Evolutionary conservation across 2,888 invertebrate species (phyloP), one percentile per base, ranked within the genome.

Genomic region (Artemia sinica): DNA sequence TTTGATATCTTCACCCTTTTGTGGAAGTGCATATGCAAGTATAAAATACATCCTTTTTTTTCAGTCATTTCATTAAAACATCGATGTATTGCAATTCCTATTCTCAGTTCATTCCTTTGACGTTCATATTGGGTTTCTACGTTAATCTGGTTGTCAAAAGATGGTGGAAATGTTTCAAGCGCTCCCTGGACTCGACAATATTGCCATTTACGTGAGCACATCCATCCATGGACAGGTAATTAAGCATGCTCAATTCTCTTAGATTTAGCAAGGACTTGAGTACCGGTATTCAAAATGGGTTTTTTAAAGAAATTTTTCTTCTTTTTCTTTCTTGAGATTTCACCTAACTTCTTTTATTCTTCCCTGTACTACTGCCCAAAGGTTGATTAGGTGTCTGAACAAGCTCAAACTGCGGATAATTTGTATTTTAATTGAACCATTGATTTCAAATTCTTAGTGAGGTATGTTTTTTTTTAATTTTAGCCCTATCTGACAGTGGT

Each of bases 71-170:
- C 77, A 91, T 91, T 78, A 84, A 84, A 58, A 18, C 63, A 9
- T 58, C 87, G 6, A 83, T 84, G 72, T 92, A 93, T 79, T 94
- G 93, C 80, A 85, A 86, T 75, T 85, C 85, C 73, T 91, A 89
- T 79, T 88, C 87, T 74, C 87, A 87, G 79, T 83, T 91, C 74
- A 93, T 94, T 74, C 94, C 94, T 13, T 78, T 94, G 72, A 91
- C 93, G 8, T 94, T 94, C 78, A 91, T 94, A 71, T 82, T 94
- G 74, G 93, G 94, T 74, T 94, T 94, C 81, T 94, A 93, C 80
- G 92, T 94, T 68, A 86, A 88, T 9, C 86, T 93, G 73, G 91
- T 94, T 67, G 91, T 93, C 86, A 88, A 87, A 70, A 83, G 94
- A 74, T 94, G 93, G 93, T 91, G 91, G 85, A 82, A 76, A 90